phyloP scores from a whole-genome alignment of 2,797 vertebrate species.

The Gymnopithys bicolor region DNA sequence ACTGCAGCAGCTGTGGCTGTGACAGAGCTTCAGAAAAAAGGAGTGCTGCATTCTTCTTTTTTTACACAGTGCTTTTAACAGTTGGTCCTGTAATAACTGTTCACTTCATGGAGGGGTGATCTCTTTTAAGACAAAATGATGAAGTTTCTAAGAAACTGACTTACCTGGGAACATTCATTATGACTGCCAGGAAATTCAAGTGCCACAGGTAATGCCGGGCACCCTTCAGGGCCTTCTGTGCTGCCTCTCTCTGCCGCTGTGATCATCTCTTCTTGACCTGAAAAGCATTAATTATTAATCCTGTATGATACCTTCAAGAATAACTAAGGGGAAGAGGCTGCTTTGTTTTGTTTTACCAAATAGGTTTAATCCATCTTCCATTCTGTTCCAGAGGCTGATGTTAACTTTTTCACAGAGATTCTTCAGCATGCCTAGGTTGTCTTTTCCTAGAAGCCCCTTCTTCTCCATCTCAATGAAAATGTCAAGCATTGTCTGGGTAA shows the following conservation, averaged over 20 bases:
- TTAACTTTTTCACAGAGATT: slow-evolving; percentile 59
- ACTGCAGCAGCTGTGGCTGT: neutral
- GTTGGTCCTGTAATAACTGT: neutral
- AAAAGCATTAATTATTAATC: slow-evolving; percentile 17
- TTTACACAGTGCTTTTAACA: neutral
- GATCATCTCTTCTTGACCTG: slow-evolving; percentile 46
- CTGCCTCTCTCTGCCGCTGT: neutral
- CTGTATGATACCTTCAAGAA: neutral
- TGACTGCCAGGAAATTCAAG: neutral
- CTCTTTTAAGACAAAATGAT: neutral
- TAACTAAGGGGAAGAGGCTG: neutral
- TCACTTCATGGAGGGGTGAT: neutral
- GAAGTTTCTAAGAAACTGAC: neutral
- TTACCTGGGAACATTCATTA: slow-evolving; percentile 37
- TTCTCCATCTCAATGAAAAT: slow-evolving; percentile 80
- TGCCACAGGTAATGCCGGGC: neutral
- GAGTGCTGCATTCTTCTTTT: neutral
- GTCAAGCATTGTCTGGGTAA: slow-evolving; percentile 72
- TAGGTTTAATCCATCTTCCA: slow-evolving; percentile 48
- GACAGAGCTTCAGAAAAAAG: neutral
- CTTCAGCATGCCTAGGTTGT: slow-evolving; percentile 63
- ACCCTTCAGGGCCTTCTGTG: neutral
- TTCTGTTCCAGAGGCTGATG: slow-evolving; percentile 62
- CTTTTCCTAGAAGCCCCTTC: slow-evolving; percentile 59
- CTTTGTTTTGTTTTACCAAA: slow-evolving; percentile 55